Evolutionary conservation across 2,797 vertebrate genomes (phyloP).

Genomic region (Pseudotriccus pelzelni): DNA sequence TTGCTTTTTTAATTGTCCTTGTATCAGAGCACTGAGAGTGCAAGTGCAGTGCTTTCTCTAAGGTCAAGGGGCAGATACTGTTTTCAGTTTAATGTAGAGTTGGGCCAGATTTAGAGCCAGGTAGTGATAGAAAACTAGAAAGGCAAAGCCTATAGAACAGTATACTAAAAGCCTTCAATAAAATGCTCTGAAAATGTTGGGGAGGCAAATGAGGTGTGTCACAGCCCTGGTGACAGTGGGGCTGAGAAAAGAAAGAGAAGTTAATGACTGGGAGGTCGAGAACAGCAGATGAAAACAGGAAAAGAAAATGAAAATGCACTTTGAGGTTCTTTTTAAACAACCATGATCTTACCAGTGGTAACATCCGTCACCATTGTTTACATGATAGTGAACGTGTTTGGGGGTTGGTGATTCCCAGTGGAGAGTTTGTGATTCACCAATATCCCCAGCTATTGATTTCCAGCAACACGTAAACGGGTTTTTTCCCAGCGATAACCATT

Average conservation of each 20-base stretch:
- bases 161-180: background rate
- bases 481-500: background rate
- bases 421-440: background rate
- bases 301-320: background rate
- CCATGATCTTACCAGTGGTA: background rate
- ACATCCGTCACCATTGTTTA: background rate
- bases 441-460: background rate
- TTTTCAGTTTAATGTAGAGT: background rate
- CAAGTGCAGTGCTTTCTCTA: background rate
- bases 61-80: background rate
- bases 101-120: background rate
- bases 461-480: background rate
- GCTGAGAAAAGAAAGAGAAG: background rate
- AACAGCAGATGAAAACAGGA: background rate
- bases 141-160: background rate
- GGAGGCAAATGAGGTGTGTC: background rate
- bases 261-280: background rate
- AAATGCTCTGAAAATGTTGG: background rate
- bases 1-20: background rate
- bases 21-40: background rate
- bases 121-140: background rate
- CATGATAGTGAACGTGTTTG: background rate
- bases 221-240: background rate
- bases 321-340: background rate
- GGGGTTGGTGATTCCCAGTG: background rate